Base-by-base conservation (phyloP, 1,140 invertebrate species). In the Daktulosphaira vitifoliae region DNA sequence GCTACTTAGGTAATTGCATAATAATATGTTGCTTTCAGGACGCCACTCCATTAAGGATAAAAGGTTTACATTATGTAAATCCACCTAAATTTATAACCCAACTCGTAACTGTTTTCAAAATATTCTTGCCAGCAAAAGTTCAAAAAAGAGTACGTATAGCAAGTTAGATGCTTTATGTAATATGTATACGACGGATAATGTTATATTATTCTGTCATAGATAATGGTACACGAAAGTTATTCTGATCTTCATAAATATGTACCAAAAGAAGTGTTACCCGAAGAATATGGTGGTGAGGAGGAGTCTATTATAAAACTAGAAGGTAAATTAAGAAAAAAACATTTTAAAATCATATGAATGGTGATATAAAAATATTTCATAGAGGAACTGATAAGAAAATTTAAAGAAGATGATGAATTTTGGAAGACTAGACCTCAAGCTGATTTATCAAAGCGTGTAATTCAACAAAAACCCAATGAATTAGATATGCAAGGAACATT, bases 261-360 rank as follows among this genome's bases (percentile, higher is more conserved):
- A 15, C 87, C 88, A 0, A 83, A 81, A 70, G 85, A 88, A 38
- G 84, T 91, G 69, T 73, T 90, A 46, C 89, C 89, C 2, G 75
- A 79, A 29, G 89, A 90, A 69, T 90, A 90, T 67, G 88, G 88
- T 3, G 89, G 89, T 18, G 75, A 81, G 23, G 83, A 83, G 66
- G 85, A 86, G 22, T 80, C 80, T 13, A 79, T 89, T 67, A 77
- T 81, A 13, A 80, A 80, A 46, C 80, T 89, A 64, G 84, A 87
- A 72, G 81, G 85, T 86, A 75, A 73, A 73, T 74, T 54, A 4
- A 23, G 22, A 1, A 20, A 3, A 4, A 1, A 26, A n/a, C 3
- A 0, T 25, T 3, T 2, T 22, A n/a, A n/a, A n/a, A 56, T 42
- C 25, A 13, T 16, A 15, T n/a, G 39, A 11, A 15, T 44, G 5